Percentiles rank a stretch among this genome's conserved stretches.
Conservation (phyloP, 1,140 invertebrate genomes). For the Saxidomus purpurata region DNA sequence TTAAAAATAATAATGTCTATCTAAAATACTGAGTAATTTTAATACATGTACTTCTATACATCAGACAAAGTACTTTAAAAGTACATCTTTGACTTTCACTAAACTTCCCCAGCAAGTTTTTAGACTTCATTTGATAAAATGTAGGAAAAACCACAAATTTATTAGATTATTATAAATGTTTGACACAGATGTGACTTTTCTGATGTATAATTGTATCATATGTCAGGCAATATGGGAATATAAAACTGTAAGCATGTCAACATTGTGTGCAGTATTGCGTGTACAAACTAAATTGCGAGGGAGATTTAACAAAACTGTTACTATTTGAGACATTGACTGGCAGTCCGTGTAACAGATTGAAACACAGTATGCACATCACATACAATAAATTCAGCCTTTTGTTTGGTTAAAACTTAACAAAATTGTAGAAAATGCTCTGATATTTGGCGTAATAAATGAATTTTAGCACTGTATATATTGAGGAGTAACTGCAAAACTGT, state of each 20-base stretch:
- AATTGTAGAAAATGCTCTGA: no score
- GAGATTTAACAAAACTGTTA: not conserved
- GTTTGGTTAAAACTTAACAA: no score
- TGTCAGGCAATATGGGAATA: slow-evolving; percentile 1
- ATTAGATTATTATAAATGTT: not conserved
- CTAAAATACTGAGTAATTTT: no score
- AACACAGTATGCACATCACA: no score
- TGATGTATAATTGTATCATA: not conserved
- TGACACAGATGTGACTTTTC: not conserved
- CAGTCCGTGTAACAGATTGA: no score
- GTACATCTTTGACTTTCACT: not conserved
- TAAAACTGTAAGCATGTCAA: not conserved
- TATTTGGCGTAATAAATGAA: no score
- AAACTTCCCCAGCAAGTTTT: not conserved
- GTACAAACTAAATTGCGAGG: not conserved
- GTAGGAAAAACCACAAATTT: not conserved
- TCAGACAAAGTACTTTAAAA: not conserved
- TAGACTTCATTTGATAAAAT: not conserved
- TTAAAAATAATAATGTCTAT: no score
- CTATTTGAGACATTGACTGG: no score
- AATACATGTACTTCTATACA: not conserved
- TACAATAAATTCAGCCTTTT: no score
- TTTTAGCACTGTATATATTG: no score
- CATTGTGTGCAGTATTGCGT: not conserved
- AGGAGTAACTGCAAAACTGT: no score